Base-by-base conservation (phyloP, 2,113 vertebrate genomes). In the Corapipo altera region DNA sequence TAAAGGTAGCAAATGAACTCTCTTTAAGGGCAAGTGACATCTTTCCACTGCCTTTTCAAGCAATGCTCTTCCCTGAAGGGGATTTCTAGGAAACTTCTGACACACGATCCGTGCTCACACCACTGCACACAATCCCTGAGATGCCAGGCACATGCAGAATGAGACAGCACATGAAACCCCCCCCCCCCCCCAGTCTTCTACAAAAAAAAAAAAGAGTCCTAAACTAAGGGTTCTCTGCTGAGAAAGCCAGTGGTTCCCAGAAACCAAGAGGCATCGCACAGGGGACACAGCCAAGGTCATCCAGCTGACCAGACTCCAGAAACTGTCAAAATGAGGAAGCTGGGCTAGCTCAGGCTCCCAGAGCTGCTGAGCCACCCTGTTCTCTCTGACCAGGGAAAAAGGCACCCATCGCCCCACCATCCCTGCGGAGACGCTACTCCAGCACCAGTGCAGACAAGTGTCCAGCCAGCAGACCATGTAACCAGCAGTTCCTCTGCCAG, bases 21-120 rank as follows among this genome's bases (percentile, higher is more conserved):
- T 71, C 44, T 71, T 52, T 71, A 77, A 75, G 55, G 80, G 65
- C 4, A 0, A 88, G 33, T n/a, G 77, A 89, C 83, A 93, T 83
- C 76, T 62, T 81, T 51, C 66, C 35, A n/a, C 41, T 0, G 13
- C 70, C 77, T 90, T 85, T 78, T 67, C 58, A 80, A 94, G 79
- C 52, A 46, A 72, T 1, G 1, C 46, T 49, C 62, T 87, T 85
- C 77, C 48, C 73, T 5, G 55, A 93, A 92, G 37, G 93, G 37
- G 44, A 82, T 82, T 91, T 95, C 92, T 94, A 93, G 75, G 93
- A 89, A 96, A 82, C 70, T 86, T 75, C 11, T 46, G 88, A 74
- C 55, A 91, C 35, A 37, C 0, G 21, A 91, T 72, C 89, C 51
- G 52, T 0, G 1, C 55, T 88, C 35, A 64, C 20, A 41, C 49